These are phyloP conservation scores for Wasmannia auropunctata DNA, from an alignment of 1,140 invertebrate genomes.

Conservation along the genomic window DNA sequence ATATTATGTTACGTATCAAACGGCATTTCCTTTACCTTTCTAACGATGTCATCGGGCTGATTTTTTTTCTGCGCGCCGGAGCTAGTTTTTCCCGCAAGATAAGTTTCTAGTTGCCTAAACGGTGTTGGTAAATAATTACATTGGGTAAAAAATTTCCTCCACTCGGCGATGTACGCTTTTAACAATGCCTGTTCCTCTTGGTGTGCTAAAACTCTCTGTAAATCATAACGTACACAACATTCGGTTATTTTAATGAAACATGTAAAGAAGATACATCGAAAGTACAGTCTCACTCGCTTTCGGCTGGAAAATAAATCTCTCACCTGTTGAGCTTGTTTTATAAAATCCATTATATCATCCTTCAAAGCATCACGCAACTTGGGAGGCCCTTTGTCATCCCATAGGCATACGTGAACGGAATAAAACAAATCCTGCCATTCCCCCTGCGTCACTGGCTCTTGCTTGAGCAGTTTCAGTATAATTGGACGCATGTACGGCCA, in stretches of 20 bases:
- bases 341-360: conserved; percentile 97
- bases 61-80: conserved; percentile 89
- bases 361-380: conserved; percentile 95
- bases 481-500: conserved; percentile 98
- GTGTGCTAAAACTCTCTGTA: conserved; percentile 93
- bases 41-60: conserved; percentile 94
- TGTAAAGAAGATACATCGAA: not conserved
- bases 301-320: conserved; percentile 56
- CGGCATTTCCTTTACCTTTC: conserved; percentile 86
- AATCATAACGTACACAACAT: conserved; percentile 15
- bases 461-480: conserved; percentile 96
- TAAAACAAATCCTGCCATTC: conserved; percentile 99
- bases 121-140: conserved; percentile 98
- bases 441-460: conserved; percentile 95
- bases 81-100: conserved; percentile 88
- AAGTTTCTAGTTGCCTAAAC: conserved; percentile 96
- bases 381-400: conserved; percentile 97
- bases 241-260: not conserved
- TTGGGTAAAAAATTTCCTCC: conserved; percentile 99
- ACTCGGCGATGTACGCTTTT: conserved; percentile 98
- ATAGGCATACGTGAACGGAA: conserved; percentile 97
- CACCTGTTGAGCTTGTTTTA: conserved; percentile 95
- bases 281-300: not conserved
- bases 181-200: conserved; percentile 97
- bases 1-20: not conserved